Conservation (phyloP, 2,113 vertebrate genomes). For the Phrynosoma platyrhinos region DNA sequence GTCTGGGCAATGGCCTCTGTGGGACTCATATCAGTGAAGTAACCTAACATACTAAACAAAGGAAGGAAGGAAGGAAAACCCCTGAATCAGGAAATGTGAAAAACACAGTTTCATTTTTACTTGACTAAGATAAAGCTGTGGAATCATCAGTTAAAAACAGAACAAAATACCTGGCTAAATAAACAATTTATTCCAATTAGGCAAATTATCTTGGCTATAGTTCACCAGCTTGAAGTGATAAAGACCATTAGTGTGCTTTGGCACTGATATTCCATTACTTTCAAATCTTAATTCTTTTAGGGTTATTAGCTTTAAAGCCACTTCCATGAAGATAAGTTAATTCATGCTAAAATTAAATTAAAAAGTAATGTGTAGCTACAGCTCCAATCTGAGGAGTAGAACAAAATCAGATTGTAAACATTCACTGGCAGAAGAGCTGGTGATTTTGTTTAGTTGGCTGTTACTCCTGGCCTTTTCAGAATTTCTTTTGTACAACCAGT, state of each 20-base stretch:
- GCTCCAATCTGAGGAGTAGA: slow-evolving; percentile 52
- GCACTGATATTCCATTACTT: slow-evolving; percentile 72
- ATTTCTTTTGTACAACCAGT: slow-evolving; percentile 6
- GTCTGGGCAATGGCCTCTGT: background rate
- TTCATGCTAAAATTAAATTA: slow-evolving; percentile 74
- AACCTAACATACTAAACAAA: background rate
- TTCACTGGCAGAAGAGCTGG: slow-evolving; percentile 25
- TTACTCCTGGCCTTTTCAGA: slow-evolving; percentile 13
- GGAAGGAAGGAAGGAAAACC: background rate
- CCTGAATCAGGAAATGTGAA: background rate
- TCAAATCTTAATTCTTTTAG: slow-evolving; percentile 77
- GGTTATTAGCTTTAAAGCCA: slow-evolving; percentile 76
- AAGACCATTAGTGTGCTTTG: slow-evolving; percentile 75
- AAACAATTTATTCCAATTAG: slow-evolving; percentile 65
- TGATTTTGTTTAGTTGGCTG: slow-evolving; percentile 17
- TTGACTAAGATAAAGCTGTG: slow-evolving; percentile 60
- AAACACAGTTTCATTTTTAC: slow-evolving; percentile 30
- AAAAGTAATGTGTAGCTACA: slow-evolving; percentile 67
- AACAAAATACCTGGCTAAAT: slow-evolving; percentile 62
- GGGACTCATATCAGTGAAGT: background rate
- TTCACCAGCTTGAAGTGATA: slow-evolving; percentile 69
- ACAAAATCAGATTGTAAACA: slow-evolving; percentile 23
- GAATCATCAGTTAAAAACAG: slow-evolving; percentile 66
- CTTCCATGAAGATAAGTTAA: slow-evolving; percentile 71
- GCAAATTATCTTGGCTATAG: slow-evolving; percentile 70